Evolutionary conservation across 2,888 invertebrate genomes (phyloP).

Genomic region (Lithophane ornitopus): DNA sequence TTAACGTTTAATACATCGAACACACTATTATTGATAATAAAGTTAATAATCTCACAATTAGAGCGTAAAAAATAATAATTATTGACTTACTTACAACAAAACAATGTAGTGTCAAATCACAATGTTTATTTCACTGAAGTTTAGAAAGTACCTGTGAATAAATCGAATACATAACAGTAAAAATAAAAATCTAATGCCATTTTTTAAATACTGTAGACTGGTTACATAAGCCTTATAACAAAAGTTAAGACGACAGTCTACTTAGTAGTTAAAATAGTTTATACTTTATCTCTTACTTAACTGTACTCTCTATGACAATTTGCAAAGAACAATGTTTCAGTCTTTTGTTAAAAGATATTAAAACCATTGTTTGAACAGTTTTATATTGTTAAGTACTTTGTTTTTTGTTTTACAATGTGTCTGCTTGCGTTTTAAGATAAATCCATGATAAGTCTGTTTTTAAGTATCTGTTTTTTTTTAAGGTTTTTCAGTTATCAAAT

Average conservation of each 20-base stretch:
- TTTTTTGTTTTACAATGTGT: conserved; percentile 15
- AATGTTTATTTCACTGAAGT: background rate
- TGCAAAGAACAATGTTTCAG: conserved; percentile 36
- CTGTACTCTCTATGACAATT: conserved; percentile 56
- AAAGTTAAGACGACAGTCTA: conserved; percentile 37
- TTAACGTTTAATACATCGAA: conserved; percentile 11
- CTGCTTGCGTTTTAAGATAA: conserved; percentile 15
- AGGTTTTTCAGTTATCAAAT: background rate
- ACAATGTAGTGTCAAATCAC: background rate
- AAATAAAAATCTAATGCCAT: conserved; percentile 4
- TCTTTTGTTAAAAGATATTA: conserved; percentile 51
- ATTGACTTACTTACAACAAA: background rate
- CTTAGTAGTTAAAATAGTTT: conserved; percentile 41
- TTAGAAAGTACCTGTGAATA: background rate
- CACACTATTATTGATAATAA: too few relatives aligned
- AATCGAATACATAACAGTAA: conserved; percentile 12
- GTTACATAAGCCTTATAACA: conserved; percentile 31
- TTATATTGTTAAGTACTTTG: conserved; percentile 19
- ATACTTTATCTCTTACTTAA: conserved; percentile 48
- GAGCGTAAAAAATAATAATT: background rate
- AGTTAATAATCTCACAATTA: background rate
- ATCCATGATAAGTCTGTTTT: conserved; percentile 7
- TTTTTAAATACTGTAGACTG: conserved; percentile 10
- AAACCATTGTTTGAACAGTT: conserved; percentile 33
- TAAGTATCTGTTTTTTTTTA: conserved; percentile 20